Evolutionary conservation across 2,113 vertebrate species (phyloP), one percentile per base, ranked within the genome.

Genomic region (Mobula hypostoma): DNA sequence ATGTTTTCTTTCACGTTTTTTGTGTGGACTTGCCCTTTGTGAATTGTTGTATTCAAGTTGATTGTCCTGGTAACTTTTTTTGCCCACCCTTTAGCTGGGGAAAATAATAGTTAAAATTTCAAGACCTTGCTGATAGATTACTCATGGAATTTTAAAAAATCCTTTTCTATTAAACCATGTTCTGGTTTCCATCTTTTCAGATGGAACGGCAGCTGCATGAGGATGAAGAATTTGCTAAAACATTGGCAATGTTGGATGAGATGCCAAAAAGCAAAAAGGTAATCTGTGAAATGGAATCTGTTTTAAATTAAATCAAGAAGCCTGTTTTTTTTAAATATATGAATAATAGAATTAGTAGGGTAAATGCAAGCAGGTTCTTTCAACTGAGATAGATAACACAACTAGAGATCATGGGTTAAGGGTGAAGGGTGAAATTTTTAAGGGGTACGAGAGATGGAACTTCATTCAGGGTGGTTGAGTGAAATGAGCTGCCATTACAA

Each of bases 181-280:
- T 94, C 9, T 91, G 94, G n/a, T 94, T 94, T 19, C 63, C 21
- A 87, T 94, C 48, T 82, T 92, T 72, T n/a, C 94, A 99, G 98
- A 82, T 98, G 95, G 99, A 99, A 95, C 98, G 97, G 95, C 98
- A 98, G 91, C 94, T 99, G 74, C 99, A 99, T 48, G 98, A 98
- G 90, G 99, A 99, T 95, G 98, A 98, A 94, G 98, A 98, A 94
- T 99, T 99, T 97, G 99, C 98, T 72, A 97, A 95, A 95, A 99
- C 99, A 0, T 95, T 99, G 95, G 98, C 98, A 56, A 97, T 99
- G 98, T 92, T 99, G 95, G 98, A 99, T 94, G 97, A 98, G 36
- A 96, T 97, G 7, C 98, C 99, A 0, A 96, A 95, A 94, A 95
- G 96, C 12, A 99, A 98, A 95, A 99, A 99, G 97, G 99, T 99